phyloP scores from a whole-genome alignment of 2,888 invertebrate species.

The Ophion costatus region DNA sequence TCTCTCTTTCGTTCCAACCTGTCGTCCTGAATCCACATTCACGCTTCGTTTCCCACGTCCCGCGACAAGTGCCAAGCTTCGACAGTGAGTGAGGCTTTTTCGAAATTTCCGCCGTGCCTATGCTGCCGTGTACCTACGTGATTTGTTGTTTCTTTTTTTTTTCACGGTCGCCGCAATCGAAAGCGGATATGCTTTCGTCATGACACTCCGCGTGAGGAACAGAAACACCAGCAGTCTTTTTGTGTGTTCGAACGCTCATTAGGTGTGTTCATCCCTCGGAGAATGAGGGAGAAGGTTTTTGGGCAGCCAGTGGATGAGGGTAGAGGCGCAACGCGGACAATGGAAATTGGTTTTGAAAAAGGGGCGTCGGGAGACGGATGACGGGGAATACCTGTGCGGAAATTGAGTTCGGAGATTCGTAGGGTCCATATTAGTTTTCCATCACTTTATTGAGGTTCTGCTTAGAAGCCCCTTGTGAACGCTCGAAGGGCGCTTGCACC shows the following conservation, averaged over 20 bases:
- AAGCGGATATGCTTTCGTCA: slow-evolving; percentile 16
- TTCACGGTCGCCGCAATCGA: neutral
- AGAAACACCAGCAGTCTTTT: neutral
- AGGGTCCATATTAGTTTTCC: neutral
- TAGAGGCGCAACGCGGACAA: neutral
- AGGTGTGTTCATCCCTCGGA: slow-evolving; percentile 19
- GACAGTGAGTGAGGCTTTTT: slow-evolving; percentile 25
- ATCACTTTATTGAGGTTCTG: neutral
- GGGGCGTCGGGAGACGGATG: slow-evolving; percentile 2
- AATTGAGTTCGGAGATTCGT: neutral
- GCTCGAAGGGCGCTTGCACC: neutral
- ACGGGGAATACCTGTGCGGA: neutral
- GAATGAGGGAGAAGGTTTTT: slow-evolving; percentile 16
- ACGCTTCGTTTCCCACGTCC: slow-evolving; percentile 41
- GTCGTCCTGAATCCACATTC: slow-evolving; percentile 60
- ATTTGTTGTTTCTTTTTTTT: neutral
- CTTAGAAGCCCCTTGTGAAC: neutral
- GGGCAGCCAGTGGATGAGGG: neutral
- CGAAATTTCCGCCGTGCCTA: neutral
- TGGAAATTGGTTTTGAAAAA: neutral
- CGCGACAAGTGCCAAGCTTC: slow-evolving; percentile 7
- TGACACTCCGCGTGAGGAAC: neutral
- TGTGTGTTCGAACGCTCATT: slow-evolving; percentile 1
- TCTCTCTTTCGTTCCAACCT: slow-evolving; percentile 33
- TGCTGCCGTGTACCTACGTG: neutral